These are phyloP conservation scores for Synergus japonicus DNA, from an alignment of 2,888 invertebrate genomes.

Conservation along the genomic window DNA sequence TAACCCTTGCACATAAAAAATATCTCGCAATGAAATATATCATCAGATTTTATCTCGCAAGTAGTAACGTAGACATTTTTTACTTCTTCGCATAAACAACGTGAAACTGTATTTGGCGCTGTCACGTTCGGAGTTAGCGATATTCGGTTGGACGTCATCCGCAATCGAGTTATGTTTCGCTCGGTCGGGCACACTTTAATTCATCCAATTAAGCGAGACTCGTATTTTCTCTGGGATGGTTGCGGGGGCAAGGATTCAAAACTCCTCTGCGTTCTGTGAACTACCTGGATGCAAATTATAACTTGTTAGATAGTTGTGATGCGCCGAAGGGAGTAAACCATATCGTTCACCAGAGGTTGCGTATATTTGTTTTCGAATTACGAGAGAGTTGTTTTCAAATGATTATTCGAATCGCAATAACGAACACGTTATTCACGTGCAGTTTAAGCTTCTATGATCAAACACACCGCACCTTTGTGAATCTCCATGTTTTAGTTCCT, in stretches of 20 bases:
- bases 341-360: slow-evolving; percentile 2
- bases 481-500: background rate
- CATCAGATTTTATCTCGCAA: background rate
- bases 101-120: background rate
- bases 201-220: slow-evolving; percentile 43
- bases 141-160: slow-evolving; percentile 28
- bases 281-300: slow-evolving; percentile 18
- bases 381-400: slow-evolving; percentile 20
- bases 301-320: slow-evolving; percentile 35
- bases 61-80: slow-evolving; percentile 4
- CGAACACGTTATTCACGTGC: slow-evolving; percentile 19
- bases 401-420: slow-evolving; percentile 19
- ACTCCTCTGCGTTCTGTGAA: slow-evolving; percentile 9
- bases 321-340: slow-evolving; percentile 26
- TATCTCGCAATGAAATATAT: background rate
- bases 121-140: background rate
- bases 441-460: slow-evolving; percentile 8
- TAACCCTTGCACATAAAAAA: too few species aligned
- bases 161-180: slow-evolving; percentile 45
- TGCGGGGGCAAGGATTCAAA: slow-evolving; percentile 9
- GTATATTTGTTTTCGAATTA: slow-evolving; percentile 28
- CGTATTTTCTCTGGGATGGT: slow-evolving; percentile 29
- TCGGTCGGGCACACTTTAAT: slow-evolving; percentile 27
- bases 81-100: background rate
- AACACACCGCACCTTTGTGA: background rate